phyloP scores from a whole-genome alignment of 1,140 invertebrate genomes.

The Liolophura sinensis region DNA sequence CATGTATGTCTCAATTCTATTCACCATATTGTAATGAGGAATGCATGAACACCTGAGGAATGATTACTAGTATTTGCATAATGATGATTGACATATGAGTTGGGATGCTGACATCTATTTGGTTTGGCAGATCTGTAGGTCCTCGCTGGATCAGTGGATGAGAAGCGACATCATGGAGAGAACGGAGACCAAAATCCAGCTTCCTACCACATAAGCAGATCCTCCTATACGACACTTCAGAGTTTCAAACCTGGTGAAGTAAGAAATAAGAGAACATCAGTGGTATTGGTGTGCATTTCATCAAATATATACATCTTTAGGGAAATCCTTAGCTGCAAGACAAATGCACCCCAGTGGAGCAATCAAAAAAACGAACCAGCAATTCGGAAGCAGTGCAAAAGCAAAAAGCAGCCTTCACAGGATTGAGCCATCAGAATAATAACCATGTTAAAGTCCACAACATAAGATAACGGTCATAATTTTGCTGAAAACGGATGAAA shows the following conservation, averaged over 20 bases:
- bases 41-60: no score
- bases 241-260: constrained; percentile 65
- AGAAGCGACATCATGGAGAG: background rate
- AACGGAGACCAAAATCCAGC: constrained; percentile 23
- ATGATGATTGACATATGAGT: no score
- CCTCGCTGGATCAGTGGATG: no score
- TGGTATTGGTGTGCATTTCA: no score
- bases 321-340: background rate
- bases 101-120: no score
- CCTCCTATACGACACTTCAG: constrained; percentile 85
- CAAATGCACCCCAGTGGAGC: background rate
- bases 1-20: no score
- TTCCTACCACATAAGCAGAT: constrained; percentile 58
- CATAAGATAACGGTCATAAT: no score
- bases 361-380: background rate
- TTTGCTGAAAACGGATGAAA: no score
- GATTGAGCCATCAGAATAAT: background rate
- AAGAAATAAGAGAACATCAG: constrained; percentile 13
- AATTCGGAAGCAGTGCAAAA: background rate
- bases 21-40: no score
- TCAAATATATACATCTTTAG: background rate
- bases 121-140: no score
- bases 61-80: no score
- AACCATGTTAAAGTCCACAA: no score
- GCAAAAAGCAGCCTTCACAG: background rate